These are phyloP conservation scores for Drosophila eugracilis DNA, from an alignment of 1,140 invertebrate species.

Conservation along the genomic window DNA sequence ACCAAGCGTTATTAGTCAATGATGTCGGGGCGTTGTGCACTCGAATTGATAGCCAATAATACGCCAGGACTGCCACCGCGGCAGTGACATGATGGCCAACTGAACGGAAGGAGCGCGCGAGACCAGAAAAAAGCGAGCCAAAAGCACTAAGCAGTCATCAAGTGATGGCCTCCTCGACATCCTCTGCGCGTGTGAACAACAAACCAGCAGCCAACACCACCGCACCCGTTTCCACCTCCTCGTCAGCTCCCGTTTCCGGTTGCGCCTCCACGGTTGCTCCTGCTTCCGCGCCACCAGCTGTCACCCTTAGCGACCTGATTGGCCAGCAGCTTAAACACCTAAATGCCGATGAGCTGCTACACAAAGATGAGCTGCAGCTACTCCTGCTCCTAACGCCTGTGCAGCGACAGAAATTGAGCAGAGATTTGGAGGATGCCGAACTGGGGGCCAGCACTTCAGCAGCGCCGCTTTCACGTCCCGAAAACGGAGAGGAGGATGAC, in stretches of 20 bases:
- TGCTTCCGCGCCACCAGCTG: constrained; percentile 9
- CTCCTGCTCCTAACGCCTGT: constrained; percentile 49
- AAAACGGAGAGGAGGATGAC: constrained; percentile 52
- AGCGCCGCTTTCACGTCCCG: constrained; percentile 53
- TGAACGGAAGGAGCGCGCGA: constrained; percentile 36
- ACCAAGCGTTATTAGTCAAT: constrained; percentile 44
- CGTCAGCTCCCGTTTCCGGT: constrained; percentile 16
- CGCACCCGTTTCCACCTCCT: constrained; percentile 7
- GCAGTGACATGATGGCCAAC: constrained; percentile 53
- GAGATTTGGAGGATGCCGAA: constrained; percentile 31
- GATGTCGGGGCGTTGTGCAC: constrained; percentile 53
- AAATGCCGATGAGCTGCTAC: constrained; percentile 48
- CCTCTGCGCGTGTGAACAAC: constrained; percentile 58
- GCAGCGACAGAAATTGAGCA: constrained; percentile 36
- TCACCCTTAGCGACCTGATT: constrained; percentile 60
- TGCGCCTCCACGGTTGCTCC: constrained; percentile 5
- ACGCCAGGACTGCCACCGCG: constrained; percentile 32
- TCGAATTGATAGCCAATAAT: constrained; percentile 36
- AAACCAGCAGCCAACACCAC: constrained; percentile 27
- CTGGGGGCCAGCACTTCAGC: constrained; percentile 31
- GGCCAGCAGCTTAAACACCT: constrained; percentile 57
- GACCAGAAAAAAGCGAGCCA: constrained; percentile 25
- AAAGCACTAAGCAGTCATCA: constrained; percentile 39
- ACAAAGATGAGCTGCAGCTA: constrained; percentile 69
- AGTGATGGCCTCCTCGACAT: constrained; percentile 62